These are phyloP conservation scores for Oxystoma pomonae DNA, from an alignment of 2,888 invertebrate genomes.

Conservation along the genomic window DNA sequence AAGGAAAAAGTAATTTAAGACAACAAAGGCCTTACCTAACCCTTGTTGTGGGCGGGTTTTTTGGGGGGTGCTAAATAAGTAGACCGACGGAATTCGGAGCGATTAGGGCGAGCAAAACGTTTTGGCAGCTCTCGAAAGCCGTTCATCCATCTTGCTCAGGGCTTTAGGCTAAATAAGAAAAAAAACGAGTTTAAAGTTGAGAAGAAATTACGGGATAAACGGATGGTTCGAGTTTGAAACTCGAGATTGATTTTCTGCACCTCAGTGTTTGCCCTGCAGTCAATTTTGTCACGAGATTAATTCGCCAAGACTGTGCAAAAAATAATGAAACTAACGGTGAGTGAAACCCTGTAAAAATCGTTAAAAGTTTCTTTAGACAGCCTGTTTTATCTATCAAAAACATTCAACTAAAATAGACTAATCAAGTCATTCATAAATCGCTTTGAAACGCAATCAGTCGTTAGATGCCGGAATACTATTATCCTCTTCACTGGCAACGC, in stretches of 20 bases:
- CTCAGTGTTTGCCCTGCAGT: background rate
- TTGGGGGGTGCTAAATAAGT: background rate
- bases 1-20: too few species aligned
- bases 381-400: too few species aligned
- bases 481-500: too few species aligned
- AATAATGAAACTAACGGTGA: too few species aligned
- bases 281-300: background rate
- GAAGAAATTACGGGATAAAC: background rate
- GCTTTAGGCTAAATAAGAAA: background rate
- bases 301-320: too few species aligned
- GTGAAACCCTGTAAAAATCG: too few species aligned
- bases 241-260: background rate
- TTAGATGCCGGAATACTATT: too few species aligned
- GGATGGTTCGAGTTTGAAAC: background rate
- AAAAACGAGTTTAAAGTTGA: background rate
- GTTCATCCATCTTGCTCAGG: background rate
- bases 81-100: background rate
- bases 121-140: background rate
- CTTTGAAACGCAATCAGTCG: too few species aligned
- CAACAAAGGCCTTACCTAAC: too few species aligned
- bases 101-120: background rate
- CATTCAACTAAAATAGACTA: too few species aligned
- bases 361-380: too few species aligned
- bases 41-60: background rate
- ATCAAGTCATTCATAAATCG: too few species aligned